Evolutionary conservation across 2,113 vertebrate genomes (phyloP), one percentile per base, ranked within the genome.

Genomic region (Oceanites oceanicus): DNA sequence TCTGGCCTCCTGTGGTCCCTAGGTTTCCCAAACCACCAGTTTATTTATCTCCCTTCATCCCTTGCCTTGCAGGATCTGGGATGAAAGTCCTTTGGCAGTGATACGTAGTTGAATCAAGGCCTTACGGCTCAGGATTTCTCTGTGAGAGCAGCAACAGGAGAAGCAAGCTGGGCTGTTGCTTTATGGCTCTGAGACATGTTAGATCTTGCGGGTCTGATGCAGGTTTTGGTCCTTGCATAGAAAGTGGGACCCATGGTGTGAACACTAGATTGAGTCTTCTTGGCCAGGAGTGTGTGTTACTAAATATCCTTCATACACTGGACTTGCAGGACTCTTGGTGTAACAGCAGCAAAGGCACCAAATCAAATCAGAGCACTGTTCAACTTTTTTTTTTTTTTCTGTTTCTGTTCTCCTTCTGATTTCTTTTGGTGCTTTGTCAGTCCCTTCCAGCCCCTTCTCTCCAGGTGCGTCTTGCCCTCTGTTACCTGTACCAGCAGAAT

Each of bases 401-500:
- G 2, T 94, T 93, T 96, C 67, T 96, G 5, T 94, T 83, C 36
- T 96, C 80, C 26, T 95, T 65, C 56, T 52, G 30, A 40, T 93
- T 94, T 91, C 90, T 95, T 63, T 75, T 78, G 49, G 23, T 77
- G 53, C 19, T 88, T 59, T 90, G 58, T 95, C 97, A 97, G 97
- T 94, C 95, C 93, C 97, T 88, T 87, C 92, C 19, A 94, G 94
- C 55, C 88, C 97, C 72, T 98, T 96, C 82, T 97, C 94, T 88
- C 90, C 93, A 58, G 98, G 96, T 52, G 89, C 94, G 15, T 91
- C 98, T 94, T 98, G 98, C 50, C 94, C 98, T 34, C 90, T 98
- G 56, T 98, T 99, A 93, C 98, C 99, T 92, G 98, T 99, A 53
- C 98, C 98, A 2, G 97, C 98, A 10, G 99, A 99, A 93, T 99